Conservation (phyloP, 2,113 vertebrate genomes). For the Psilopogon haemacephalus region DNA sequence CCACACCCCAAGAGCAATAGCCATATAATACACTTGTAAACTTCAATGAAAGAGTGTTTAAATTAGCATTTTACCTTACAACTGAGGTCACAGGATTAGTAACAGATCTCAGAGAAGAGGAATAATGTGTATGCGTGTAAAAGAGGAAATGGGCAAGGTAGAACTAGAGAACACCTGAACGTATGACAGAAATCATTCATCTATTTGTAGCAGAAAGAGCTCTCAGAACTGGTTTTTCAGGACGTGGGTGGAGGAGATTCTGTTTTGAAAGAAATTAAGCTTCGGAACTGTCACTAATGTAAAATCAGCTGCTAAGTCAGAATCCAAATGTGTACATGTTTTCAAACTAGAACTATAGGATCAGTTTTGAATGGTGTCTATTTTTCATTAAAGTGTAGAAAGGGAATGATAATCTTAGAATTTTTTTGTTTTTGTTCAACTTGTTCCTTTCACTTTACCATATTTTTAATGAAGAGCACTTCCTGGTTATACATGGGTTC, state of each 20-base stretch:
- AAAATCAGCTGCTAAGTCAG: neutral
- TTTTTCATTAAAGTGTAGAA: neutral
- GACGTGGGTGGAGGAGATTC: constrained; percentile 60
- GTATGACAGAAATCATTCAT: constrained; percentile 48
- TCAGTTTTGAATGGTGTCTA: neutral
- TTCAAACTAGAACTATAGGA: neutral
- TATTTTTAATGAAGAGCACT: neutral
- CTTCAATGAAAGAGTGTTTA: neutral
- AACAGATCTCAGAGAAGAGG: neutral
- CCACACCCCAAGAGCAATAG: no score
- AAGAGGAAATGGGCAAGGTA: neutral
- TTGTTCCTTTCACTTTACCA: neutral
- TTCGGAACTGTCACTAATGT: constrained; percentile 24
- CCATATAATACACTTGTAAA: neutral
- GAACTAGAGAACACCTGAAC: neutral
- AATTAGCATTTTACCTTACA: neutral
- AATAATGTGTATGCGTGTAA: neutral
- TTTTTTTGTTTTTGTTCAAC: neutral
- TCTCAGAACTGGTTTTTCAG: constrained; percentile 76
- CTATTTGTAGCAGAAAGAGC: constrained; percentile 61
- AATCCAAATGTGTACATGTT: neutral
- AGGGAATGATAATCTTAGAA: neutral
- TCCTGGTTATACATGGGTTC: neutral
- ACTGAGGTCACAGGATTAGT: neutral
- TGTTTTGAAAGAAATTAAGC: constrained; percentile 65